Conservation (phyloP, 2,888 invertebrate species). For the Odontothrips loti region DNA sequence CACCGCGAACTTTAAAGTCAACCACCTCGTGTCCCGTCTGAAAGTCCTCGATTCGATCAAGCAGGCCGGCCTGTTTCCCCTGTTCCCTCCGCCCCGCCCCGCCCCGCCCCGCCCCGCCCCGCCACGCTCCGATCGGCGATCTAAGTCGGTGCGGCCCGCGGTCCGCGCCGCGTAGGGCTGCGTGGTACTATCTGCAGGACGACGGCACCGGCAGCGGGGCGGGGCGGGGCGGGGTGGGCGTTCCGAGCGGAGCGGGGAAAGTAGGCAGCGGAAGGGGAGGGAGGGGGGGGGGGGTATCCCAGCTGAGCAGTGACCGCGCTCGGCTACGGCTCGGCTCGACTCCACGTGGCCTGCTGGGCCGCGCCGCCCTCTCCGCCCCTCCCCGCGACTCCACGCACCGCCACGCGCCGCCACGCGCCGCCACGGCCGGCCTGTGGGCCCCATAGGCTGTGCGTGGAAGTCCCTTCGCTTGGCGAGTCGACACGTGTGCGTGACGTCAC, state of each 20-base stretch:
- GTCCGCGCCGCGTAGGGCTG: background rate
- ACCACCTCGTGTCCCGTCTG: too few relatives aligned
- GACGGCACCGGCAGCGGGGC: background rate
- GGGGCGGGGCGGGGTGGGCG: background rate
- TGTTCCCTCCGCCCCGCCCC: background rate
- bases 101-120: background rate
- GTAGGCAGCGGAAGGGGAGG: background rate
- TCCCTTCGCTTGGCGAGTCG: background rate
- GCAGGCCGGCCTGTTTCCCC: too few relatives aligned
- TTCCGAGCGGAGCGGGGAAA: background rate
- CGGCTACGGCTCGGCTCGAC: background rate
- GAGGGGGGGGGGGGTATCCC: background rate
- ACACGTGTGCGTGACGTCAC: constrained; percentile 21
- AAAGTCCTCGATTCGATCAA: too few relatives aligned
- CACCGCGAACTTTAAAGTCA: too few relatives aligned
- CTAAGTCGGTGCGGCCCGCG: constrained; percentile 4
- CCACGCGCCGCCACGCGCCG: background rate
- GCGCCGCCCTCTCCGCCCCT: background rate
- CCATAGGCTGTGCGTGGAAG: background rate
- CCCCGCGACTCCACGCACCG: background rate
- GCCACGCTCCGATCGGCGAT: background rate
- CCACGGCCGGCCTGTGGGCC: background rate
- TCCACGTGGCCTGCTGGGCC: constrained; percentile 6
- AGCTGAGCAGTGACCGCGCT: constrained; percentile 18
- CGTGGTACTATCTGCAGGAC: background rate